Evolutionary conservation across 2,113 vertebrate genomes (phyloP), one percentile per base, ranked within the genome.

Genomic region (Saiga tatarica): DNA sequence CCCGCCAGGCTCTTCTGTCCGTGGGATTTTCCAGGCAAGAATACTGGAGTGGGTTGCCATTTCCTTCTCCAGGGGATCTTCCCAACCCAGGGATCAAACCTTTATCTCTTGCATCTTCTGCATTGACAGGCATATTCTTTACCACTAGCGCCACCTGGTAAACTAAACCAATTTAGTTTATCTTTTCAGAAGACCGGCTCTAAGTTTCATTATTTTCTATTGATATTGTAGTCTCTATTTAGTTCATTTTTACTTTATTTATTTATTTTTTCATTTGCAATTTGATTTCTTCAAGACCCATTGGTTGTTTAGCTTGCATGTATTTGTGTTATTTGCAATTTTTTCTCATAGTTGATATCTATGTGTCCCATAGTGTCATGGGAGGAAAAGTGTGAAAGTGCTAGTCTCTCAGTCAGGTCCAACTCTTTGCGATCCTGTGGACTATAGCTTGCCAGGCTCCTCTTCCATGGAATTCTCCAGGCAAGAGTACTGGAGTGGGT

Each of bases 131-230:
- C n/a, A 39, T 36, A 74, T 23, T 74, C 67, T 74, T 74, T 74
- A 39, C 19, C 19, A 74, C n/a, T 23, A 12, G n/a, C 0, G 0
- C 19, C 67, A 74, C 67, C 10, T 36, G 19, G 67, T 10, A 67
- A 36, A 67, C 7, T 67, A 67, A 67, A 67, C 67, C 36, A 12
- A 23, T 39, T 71, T 71, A 71, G 67, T 39, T 71, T 71, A 74
- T 74, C n/a, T 39, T 39, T 23, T 74, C 67, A 39, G 67, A 39
- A 2, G 10, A 74, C n/a, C 10, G 3, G n/a, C 19, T 74, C 5
- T 74, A 39, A 74, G 2, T 74, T 74, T 74, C 21, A 39, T 74
- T 74, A 74, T 71, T 71, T 36, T 71, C 17, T 71, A 71, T 71
- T 71, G 64, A 71, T 36, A 12, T 74, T 74, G 12, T 74, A 39